These are phyloP conservation scores for Catharus fuscescens DNA, from an alignment of 2,113 vertebrate species.

Conservation along the genomic window DNA sequence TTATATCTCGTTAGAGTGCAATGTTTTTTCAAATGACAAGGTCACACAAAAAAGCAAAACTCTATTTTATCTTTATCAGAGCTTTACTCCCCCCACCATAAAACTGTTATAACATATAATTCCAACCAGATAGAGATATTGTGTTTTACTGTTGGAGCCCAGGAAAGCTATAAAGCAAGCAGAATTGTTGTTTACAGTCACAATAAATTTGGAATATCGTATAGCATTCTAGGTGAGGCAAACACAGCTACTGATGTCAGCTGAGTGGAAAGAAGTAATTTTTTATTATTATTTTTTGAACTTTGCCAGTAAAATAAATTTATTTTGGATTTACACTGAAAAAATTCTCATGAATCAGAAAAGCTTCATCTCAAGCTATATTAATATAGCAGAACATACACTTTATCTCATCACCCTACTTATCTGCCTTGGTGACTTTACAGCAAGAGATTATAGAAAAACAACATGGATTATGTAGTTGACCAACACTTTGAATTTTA, in stretches of 20 bases:
- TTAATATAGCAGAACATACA: not conserved
- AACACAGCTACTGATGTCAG: not conserved
- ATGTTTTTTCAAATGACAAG: constrained; percentile 75
- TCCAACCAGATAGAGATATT: constrained; percentile 48
- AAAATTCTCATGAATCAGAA: not conserved
- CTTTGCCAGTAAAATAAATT: not conserved
- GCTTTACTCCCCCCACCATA: constrained; percentile 36
- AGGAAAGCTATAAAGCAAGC: constrained; percentile 50
- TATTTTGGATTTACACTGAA: not conserved
- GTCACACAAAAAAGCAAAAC: constrained; percentile 70
- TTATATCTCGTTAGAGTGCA: constrained; percentile 71
- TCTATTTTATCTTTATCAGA: constrained; percentile 70
- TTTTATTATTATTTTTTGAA: not conserved
- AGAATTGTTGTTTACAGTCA: constrained; percentile 64
- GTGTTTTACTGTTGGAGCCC: constrained; percentile 35
- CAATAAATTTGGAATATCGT: constrained; percentile 51
- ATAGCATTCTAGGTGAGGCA: constrained; percentile 11
- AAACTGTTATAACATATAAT: constrained; percentile 64
- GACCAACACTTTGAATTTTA: not conserved
- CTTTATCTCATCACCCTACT: not conserved
- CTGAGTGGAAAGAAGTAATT: not conserved
- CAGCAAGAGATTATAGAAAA: not conserved
- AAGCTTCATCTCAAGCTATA: not conserved
- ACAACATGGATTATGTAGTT: not conserved
- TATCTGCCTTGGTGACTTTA: not conserved